Percentiles rank a stretch among this genome's conserved stretches.
Evolutionary conservation across 2,797 vertebrate species (phyloP).

Genomic region (Poeciliopsis gracilis): DNA sequence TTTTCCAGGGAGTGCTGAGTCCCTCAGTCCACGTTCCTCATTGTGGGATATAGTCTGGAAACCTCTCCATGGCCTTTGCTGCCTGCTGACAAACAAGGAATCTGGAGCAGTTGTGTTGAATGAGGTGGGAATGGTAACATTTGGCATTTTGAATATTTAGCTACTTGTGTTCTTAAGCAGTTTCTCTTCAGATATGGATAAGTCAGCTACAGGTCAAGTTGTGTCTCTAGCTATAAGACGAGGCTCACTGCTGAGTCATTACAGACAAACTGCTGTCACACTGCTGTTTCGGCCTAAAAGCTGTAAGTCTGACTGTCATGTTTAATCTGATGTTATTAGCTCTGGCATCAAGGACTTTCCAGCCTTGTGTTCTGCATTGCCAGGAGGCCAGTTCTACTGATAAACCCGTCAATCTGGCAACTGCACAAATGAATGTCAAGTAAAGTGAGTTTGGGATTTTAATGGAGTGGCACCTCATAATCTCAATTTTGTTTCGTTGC

Average conservation of each 20-base stretch:
- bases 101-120: constrained; percentile 70
- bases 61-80: constrained; percentile 74
- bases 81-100: constrained; percentile 70
- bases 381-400: constrained; percentile 39
- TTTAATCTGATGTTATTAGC: constrained; percentile 51
- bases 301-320: constrained; percentile 34
- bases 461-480: constrained; percentile 26
- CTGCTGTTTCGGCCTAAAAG: constrained; percentile 40
- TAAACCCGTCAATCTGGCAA: constrained; percentile 41
- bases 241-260: constrained; percentile 23
- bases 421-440: constrained; percentile 36
- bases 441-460: constrained; percentile 42
- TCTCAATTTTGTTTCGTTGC: constrained; percentile 2
- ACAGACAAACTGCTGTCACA: constrained; percentile 28
- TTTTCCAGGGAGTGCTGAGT: constrained; percentile 64
- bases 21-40: constrained; percentile 58
- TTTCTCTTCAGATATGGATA: background rate
- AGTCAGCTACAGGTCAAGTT: background rate
- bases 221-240: constrained; percentile 11
- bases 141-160: background rate
- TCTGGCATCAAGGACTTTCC: constrained; percentile 56
- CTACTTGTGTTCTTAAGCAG: background rate
- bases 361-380: constrained; percentile 34
- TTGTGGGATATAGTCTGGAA: constrained; percentile 70
- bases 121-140: constrained; percentile 69